Percentiles rank a stretch among this genome's conserved stretches.
Conservation (phyloP, 2,888 invertebrate species). For the Eremobia ochroleuca region DNA sequence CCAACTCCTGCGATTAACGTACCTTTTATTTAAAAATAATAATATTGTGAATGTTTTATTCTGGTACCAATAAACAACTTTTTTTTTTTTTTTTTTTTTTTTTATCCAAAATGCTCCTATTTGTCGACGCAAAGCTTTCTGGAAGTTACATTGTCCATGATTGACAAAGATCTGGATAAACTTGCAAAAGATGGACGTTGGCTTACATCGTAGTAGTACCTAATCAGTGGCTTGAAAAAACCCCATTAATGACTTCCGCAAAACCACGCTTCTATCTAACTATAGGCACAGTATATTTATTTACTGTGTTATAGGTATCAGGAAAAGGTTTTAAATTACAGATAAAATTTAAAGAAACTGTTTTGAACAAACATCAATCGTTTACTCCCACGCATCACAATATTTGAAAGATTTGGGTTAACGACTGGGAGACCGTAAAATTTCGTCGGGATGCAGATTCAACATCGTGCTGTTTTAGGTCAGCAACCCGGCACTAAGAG, state of each 20-base stretch:
- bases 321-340: constrained; percentile 36
- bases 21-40: too few species aligned
- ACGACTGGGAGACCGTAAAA: constrained; percentile 44
- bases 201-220: not conserved
- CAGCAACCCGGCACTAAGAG: not conserved
- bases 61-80: too few species aligned
- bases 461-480: constrained; percentile 10
- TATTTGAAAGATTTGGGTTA: constrained; percentile 60
- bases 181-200: constrained; percentile 10
- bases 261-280: not conserved
- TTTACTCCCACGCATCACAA: constrained; percentile 31
- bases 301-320: too few species aligned
- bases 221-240: not conserved
- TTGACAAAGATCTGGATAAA: not conserved
- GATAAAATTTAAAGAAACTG: constrained; percentile 15
- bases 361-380: constrained; percentile 41
- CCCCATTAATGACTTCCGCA: constrained; percentile 4
- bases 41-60: too few species aligned
- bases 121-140: not conserved
- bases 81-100: too few species aligned
- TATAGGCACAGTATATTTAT: too few species aligned
- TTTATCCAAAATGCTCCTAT: not conserved
- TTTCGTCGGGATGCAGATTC: constrained; percentile 24
- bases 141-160: not conserved
- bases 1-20: too few species aligned